These are phyloP conservation scores for Bradysia coprophila DNA, from an alignment of 1,140 invertebrate genomes.

Conservation along the genomic window DNA sequence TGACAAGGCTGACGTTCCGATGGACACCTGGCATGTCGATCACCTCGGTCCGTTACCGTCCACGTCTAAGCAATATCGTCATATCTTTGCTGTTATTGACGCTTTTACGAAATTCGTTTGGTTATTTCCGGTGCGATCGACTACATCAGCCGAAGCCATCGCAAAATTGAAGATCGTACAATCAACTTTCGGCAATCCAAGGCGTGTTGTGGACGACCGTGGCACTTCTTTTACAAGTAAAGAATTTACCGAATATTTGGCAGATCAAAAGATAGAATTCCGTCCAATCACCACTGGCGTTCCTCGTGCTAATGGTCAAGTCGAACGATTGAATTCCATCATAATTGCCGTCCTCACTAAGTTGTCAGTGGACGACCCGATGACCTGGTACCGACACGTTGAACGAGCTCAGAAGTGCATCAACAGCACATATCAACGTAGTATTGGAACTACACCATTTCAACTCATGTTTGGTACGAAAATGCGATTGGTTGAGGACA, in stretches of 20 bases:
- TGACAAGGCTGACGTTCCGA: slow-evolving; percentile 11
- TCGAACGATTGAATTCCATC: slow-evolving; percentile 8
- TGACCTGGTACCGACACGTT: slow-evolving; percentile 15
- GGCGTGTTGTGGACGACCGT: slow-evolving; percentile 2
- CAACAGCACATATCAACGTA: slow-evolving; percentile 16
- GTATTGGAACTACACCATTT: slow-evolving; percentile 16
- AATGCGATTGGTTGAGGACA: slow-evolving; percentile 12
- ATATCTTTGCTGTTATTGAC: slow-evolving; percentile 21
- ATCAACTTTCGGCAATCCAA: slow-evolving; percentile 10
- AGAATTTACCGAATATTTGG: slow-evolving; percentile 5
- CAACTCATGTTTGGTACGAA: slow-evolving; percentile 13
- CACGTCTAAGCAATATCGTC: slow-evolving; percentile 21
- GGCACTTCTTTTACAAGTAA: slow-evolving; percentile 3
- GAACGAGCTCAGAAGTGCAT: slow-evolving; percentile 11
- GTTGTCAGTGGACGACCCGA: slow-evolving; percentile 10
- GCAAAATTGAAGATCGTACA: slow-evolving; percentile 11
- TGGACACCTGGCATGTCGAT: slow-evolving; percentile 10
- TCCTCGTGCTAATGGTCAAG: slow-evolving; percentile 9
- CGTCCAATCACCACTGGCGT: slow-evolving; percentile 8
- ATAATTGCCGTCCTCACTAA: slow-evolving; percentile 14
- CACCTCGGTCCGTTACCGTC: slow-evolving; percentile 15
- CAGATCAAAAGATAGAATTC: slow-evolving; percentile 9
- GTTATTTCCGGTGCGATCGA: slow-evolving; percentile 18
- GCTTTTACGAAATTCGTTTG: slow-evolving; percentile 23
- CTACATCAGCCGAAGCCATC: slow-evolving; percentile 12